phyloP scores from a whole-genome alignment of 2,113 vertebrate species.

The Ondatra zibethicus region DNA sequence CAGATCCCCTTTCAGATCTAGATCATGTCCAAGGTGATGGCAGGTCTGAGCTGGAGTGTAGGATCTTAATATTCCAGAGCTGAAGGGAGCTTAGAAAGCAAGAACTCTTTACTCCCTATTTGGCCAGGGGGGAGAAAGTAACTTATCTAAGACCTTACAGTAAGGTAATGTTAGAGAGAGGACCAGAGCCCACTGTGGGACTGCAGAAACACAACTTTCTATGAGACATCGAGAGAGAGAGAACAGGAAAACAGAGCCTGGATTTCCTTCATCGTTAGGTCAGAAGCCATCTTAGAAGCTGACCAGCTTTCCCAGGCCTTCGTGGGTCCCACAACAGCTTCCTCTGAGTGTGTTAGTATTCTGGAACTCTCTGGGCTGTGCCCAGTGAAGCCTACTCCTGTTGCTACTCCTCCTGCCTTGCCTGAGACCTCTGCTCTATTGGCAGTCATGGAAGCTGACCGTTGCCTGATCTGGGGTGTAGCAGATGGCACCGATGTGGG shows the following conservation, averaged over 20 bases:
- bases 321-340: not conserved
- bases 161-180: not conserved
- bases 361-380: not conserved
- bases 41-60: not conserved
- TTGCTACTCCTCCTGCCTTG: not conserved
- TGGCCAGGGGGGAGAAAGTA: not conserved
- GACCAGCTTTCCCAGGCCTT: not conserved
- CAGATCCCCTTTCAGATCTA: not conserved
- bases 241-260: not conserved
- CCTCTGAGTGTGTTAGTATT: not conserved
- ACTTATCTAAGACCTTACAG: not conserved
- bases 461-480: not conserved
- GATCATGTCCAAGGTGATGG: not conserved
- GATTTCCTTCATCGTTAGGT: not conserved
- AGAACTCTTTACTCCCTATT: not conserved
- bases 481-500: slow-evolving; percentile 48
- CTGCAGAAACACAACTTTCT: not conserved
- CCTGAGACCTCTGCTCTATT: not conserved
- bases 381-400: not conserved
- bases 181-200: not conserved
- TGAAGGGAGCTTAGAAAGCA: not conserved
- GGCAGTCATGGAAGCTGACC: not conserved
- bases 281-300: not conserved
- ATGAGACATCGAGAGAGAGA: not conserved
- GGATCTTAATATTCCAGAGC: not conserved